Base-by-base conservation (phyloP, 2,113 vertebrate species). In the Dasyornis broadbenti region DNA sequence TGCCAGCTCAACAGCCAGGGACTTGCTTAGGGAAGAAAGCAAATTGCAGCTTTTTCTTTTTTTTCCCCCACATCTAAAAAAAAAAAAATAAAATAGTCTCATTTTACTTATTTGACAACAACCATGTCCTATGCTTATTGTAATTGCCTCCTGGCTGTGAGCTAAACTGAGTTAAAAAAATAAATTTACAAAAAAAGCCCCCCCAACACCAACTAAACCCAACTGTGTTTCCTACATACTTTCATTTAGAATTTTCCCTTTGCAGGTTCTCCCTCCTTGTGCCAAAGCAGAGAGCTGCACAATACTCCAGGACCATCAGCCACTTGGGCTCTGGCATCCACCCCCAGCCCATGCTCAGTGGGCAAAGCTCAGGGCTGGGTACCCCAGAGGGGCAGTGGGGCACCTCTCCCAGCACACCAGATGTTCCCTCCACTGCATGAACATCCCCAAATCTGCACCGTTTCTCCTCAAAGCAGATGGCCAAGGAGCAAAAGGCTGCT, bases 291-390 rank as follows among this genome's bases (percentile, higher is more conserved):
- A 63, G 35, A 33, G 53, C 47, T 72, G 20, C 68, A 60, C 20
- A 64, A 50, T 15, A 26, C 28, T 72, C 59, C 35, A 68, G n/a
- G 33, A 53, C 28, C 4, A 8, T 24, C 7, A 5, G 11, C 15
- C 53, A 69, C 56, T 23, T 8, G 2, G 16, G 63, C 47, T 37
- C 31, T 7, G 1, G 20, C 77, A 89, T 9, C 39, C 27, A 64
- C 7, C 4, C 18, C 47, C 27, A 20, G 10, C 52, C 52, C 10
- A 8, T 0, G 1, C 11, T 27, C 24, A 57, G 31, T 5, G 6
- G 16, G 35, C 42, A 90, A 72, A 63, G 22, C 44, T 31, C 35
- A 69, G 30, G 56, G 40, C 39, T 31, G 15, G 39, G n/a, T n/a
- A 69, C 17, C 22, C 6, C 26, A 30, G 21, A 66, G 9, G 13